Evolutionary conservation across 2,113 vertebrate genomes (phyloP).

Genomic region (Phalacrocorax carbo): DNA sequence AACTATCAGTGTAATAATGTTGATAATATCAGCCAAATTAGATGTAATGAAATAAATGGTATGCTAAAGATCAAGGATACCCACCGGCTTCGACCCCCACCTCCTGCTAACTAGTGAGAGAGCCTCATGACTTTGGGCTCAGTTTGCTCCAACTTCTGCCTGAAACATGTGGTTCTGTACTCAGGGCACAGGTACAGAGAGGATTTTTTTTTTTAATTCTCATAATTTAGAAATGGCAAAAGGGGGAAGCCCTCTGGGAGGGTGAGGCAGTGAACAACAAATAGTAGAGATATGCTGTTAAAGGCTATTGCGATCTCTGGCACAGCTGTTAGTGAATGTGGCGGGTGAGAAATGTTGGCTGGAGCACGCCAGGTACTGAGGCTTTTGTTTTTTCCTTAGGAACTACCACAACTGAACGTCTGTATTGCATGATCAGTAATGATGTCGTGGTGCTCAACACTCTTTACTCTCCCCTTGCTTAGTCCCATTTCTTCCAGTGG

Average conservation of each 20-base stretch:
- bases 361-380: background rate
- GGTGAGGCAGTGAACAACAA: background rate
- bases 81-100: background rate
- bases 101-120: background rate
- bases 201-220: background rate
- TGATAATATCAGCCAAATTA: slow-evolving; percentile 83
- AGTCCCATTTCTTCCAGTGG: background rate
- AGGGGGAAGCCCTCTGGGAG: background rate
- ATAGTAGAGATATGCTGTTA: background rate
- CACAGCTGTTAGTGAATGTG: background rate
- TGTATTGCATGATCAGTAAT: background rate
- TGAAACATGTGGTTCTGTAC: background rate
- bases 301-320: background rate
- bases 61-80: slow-evolving; percentile 67
- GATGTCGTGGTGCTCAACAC: background rate
- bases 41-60: slow-evolving; percentile 79
- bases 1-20: slow-evolving; percentile 84
- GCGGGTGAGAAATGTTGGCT: background rate
- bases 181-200: background rate
- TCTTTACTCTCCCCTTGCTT: background rate
- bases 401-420: background rate
- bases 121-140: slow-evolving; percentile 55
- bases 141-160: slow-evolving; percentile 2
- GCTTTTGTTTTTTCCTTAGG: background rate
- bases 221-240: background rate